Conservation (phyloP, 2,888 invertebrate genomes). For the Conchocele bisecta region DNA sequence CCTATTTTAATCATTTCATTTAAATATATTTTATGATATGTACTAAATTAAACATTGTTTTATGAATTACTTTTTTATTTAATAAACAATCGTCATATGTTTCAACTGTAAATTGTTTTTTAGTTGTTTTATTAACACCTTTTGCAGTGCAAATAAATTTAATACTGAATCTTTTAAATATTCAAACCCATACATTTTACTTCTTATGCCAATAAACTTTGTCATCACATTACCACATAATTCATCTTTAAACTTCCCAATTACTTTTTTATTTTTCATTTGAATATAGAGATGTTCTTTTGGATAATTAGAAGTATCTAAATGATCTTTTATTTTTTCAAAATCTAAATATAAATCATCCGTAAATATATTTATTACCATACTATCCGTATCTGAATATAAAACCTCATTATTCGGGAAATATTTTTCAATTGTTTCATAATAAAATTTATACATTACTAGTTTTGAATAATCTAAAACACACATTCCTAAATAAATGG, state of each 20-base stretch:
- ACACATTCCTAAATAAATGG: conserved; percentile 33
- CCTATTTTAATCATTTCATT: conserved; percentile 25
- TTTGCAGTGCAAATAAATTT: too few species aligned
- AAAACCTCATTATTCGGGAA: conserved; percentile 9
- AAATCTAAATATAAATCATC: conserved; percentile 39
- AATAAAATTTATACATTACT: conserved; percentile 46
- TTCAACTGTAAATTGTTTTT: conserved; percentile 20
- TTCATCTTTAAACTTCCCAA: conserved; percentile 46
- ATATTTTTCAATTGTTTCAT: conserved; percentile 28
- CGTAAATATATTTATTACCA: conserved; percentile 20
- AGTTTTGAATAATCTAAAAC: conserved; percentile 41
- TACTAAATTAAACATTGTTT: conserved; percentile 26
- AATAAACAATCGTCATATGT: conserved; percentile 14
- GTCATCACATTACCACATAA: conserved; percentile 34
- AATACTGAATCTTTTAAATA: too few species aligned
- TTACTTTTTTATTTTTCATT: conserved; percentile 30
- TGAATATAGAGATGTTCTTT: conserved; percentile 30
- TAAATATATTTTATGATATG: conserved; percentile 37
- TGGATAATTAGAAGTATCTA: conserved; percentile 38
- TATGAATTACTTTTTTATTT: conserved; percentile 11
- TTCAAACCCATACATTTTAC: conserved; percentile 30
- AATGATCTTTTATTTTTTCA: conserved; percentile 26
- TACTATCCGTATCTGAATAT: conserved; percentile 13
- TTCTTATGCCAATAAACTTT: conserved; percentile 28
- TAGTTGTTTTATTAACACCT: conserved; percentile 19